Conservation (phyloP, 1,140 invertebrate genomes). For the Zaprionus kolodkinae region DNA sequence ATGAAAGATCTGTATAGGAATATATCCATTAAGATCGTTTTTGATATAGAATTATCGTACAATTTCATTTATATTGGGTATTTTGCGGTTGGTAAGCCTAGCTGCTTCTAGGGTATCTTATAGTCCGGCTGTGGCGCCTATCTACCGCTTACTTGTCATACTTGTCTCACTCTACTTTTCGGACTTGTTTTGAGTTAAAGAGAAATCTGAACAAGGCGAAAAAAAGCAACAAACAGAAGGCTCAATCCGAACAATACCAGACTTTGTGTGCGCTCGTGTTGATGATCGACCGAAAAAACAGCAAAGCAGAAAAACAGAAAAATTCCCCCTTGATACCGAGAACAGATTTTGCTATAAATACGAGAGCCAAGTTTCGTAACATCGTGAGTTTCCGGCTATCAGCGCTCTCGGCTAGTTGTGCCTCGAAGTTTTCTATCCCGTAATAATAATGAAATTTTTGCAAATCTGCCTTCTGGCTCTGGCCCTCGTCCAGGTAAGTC, state of each 20-base stretch:
- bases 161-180: conserved; percentile 44
- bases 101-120: conserved; percentile 20
- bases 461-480: conserved; percentile 48
- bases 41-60: neutral
- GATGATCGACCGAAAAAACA: conserved; percentile 41
- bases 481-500: conserved; percentile 52
- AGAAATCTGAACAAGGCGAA: conserved; percentile 55
- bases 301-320: conserved; percentile 33
- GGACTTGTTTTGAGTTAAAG: conserved; percentile 60
- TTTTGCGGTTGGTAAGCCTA: neutral
- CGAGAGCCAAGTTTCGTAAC: conserved; percentile 40
- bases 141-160: conserved; percentile 22
- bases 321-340: conserved; percentile 28
- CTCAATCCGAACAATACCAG: conserved; percentile 53
- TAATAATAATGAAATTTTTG: conserved; percentile 49
- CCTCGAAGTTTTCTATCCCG: conserved; percentile 20
- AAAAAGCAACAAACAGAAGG: conserved; percentile 46
- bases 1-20: too few species aligned
- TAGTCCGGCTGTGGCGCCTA: conserved; percentile 1
- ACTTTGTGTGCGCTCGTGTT: conserved; percentile 51
- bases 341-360: conserved; percentile 59
- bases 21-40: neutral
- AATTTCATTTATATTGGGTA: neutral
- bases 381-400: conserved; percentile 53
- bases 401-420: conserved; percentile 31